These are phyloP conservation scores for Hermetia illucens DNA, from an alignment of 1,140 invertebrate species.

Conservation along the genomic window DNA sequence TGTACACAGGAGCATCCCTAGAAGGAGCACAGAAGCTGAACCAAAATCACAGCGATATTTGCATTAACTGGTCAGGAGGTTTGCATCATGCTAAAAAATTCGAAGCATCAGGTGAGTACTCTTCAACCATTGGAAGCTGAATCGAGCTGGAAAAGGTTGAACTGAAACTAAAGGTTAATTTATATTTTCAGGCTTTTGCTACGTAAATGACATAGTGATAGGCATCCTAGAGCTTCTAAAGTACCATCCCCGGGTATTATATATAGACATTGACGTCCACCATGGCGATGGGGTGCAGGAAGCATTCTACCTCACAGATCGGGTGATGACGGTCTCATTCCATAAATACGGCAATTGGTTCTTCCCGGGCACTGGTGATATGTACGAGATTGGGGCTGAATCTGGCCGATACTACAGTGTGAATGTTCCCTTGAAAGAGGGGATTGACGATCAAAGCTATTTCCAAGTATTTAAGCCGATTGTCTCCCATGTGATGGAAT, in stretches of 20 bases:
- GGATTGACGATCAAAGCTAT: constrained; percentile 91
- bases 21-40: constrained; percentile 92
- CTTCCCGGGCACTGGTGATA: constrained; percentile 96
- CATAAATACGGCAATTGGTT: constrained; percentile 98
- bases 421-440: constrained; percentile 93
- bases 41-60: constrained; percentile 89
- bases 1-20: constrained; percentile 92
- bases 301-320: constrained; percentile 95
- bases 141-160: not conserved
- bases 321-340: constrained; percentile 99
- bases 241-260: constrained; percentile 89
- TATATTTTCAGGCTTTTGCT: constrained; percentile 17
- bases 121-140: not conserved
- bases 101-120: constrained; percentile 65
- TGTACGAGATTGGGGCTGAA: constrained; percentile 93
- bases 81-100: constrained; percentile 99
- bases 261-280: constrained; percentile 99
- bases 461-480: constrained; percentile 88
- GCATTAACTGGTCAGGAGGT: constrained; percentile 98
- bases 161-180: too few species aligned
- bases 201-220: constrained; percentile 91
- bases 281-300: constrained; percentile 99
- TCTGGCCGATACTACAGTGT: constrained; percentile 90
- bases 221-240: constrained; percentile 93
- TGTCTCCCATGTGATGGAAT: constrained; percentile 90